Evolutionary conservation across 2,797 vertebrate genomes (phyloP), one percentile per base, ranked within the genome.

Genomic region (Scomberomorus guttatus): DNA sequence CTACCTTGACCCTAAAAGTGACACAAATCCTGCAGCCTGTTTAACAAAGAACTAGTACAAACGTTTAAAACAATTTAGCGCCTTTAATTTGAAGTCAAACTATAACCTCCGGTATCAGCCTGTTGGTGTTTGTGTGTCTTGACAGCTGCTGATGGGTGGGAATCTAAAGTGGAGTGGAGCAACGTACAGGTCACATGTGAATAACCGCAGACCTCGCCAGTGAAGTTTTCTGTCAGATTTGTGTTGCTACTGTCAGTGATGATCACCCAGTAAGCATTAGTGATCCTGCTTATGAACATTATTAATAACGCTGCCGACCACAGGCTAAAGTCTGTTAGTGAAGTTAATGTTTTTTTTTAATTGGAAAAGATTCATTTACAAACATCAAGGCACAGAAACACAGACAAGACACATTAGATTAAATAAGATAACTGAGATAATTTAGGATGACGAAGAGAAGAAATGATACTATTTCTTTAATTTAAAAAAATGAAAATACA

Each of bases 1-100:
- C 4, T 39, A 15, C 0, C 6, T 2, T 25, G 22, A 15, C 0
- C 10, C 18, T 32, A 14, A 18, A 34, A 4, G 14, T 29, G 3
- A 52, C 34, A 6, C 8, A 2, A 51, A n/a, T 0, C 6, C 5
- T 12, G 27, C 42, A n/a, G 2, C 6, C 5, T 8, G 27, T 44
- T 77, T 24, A 22, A 25, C 17, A 24, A 44, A 13, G 2, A n/a
- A 7, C 2, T 14, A 8, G 1, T 29, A 11, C 3, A 11, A 14
- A 17, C 65, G 22, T 39, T n/a, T n/a, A 10, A 62, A 76, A 25
- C 2, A 15, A 11, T 5, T 15, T 9, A 0, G 44, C 4, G 8
- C 65, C 18, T 82, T 87, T 84, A 89, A 8, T 77, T 69, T 89
- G 82, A 90, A 91, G 68, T 59, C 51, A 4, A 24, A 8, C 13